Evolutionary conservation across 2,797 vertebrate genomes (phyloP), one percentile per base, ranked within the genome.

Genomic region (Anabacerthia variegaticeps): DNA sequence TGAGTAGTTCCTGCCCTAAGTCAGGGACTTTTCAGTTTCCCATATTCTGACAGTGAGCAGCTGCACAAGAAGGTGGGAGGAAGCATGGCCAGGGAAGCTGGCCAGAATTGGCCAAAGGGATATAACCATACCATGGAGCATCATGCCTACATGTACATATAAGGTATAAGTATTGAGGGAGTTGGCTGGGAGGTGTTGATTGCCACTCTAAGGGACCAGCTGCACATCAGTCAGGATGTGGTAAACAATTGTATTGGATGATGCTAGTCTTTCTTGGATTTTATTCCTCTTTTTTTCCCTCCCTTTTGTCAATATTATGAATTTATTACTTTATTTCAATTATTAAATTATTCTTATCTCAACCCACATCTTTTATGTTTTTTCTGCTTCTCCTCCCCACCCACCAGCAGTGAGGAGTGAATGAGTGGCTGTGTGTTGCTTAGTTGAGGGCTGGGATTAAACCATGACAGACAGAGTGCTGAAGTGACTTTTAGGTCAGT

Each of bases 191-290:
- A 69, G 27, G 14, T 49, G 36, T 20, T 63, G 36, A 22, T 2
- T 76, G 56, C 20, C 36, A 14, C 20, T 17, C 22, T 46, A 21
- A 56, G 36, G 49, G 49, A 30, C 14, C 63, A 41, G 20, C 23
- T 56, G 32, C 23, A 23, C 56, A 37, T 63, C 0, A 0, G 8
- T 44, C 23, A 24, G 21, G 32, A 27, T 3, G 4, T 17, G 26
- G n/a, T 46, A 39, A 72, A 30, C 18, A 72, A 17, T 12, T 46
- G 5, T 52, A 17, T 6, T 46, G 14, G 20, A 23, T 24, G 51
- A 51, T 14, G 11, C 3, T 34, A 16, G 14, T 26, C 17, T 65
- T 76, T 44, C 43, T 71, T 83, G 7, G 30, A 13, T 19, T 58
- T 71, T 65, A 34, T 72, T 58, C 46, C 18, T 58, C 26, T 65